A percentile compares a stretch with the other conserved stretches of the same genome.
Evolutionary conservation across 2,113 vertebrate genomes (phyloP).

Genomic region (Taurulus bubalis): DNA sequence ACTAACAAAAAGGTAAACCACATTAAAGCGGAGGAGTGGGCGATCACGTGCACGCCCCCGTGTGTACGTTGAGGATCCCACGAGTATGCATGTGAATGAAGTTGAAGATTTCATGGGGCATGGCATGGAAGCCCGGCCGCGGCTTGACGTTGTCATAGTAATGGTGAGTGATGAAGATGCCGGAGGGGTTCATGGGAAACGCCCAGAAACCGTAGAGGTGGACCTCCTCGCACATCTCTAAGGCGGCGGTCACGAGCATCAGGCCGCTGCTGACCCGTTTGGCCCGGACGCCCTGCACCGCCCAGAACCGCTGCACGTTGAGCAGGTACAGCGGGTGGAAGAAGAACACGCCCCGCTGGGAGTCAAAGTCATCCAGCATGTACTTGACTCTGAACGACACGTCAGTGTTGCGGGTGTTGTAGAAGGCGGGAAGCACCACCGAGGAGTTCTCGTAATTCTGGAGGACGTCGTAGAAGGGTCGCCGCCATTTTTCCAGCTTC

Average conservation of each 20-base stretch:
- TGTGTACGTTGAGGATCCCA: conserved; percentile 94
- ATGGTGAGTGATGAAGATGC: conserved; percentile 95
- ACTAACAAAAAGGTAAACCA: conserved; percentile 2
- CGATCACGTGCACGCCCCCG: conserved; percentile 86
- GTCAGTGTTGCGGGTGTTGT: conserved; percentile 96
- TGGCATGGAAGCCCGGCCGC: conserved; percentile 96
- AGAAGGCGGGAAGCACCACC: conserved; percentile 95
- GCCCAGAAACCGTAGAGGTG: conserved; percentile 99
- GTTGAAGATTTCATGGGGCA: conserved; percentile 98
- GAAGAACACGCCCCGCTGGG: conserved; percentile 91
- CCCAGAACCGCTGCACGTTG: conserved; percentile 96
- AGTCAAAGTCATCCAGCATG: conserved; percentile 94
- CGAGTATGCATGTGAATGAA: conserved; percentile 98
- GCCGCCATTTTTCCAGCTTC: conserved; percentile 96
- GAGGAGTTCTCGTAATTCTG: conserved; percentile 95
- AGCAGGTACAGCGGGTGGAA: conserved; percentile 98
- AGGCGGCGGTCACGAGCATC: conserved; percentile 94
- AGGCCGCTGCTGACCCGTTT: conserved; percentile 95
- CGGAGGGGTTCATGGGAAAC: conserved; percentile 96
- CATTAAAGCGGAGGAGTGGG: not conserved
- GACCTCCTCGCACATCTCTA: conserved; percentile 97
- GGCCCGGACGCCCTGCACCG: conserved; percentile 91
- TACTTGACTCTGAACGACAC: conserved; percentile 97
- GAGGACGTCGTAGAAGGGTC: conserved; percentile 93
- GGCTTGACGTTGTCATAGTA: conserved; percentile 99